Base-by-base conservation (phyloP, 2,113 vertebrate genomes). In the Nothocercus julius region DNA sequence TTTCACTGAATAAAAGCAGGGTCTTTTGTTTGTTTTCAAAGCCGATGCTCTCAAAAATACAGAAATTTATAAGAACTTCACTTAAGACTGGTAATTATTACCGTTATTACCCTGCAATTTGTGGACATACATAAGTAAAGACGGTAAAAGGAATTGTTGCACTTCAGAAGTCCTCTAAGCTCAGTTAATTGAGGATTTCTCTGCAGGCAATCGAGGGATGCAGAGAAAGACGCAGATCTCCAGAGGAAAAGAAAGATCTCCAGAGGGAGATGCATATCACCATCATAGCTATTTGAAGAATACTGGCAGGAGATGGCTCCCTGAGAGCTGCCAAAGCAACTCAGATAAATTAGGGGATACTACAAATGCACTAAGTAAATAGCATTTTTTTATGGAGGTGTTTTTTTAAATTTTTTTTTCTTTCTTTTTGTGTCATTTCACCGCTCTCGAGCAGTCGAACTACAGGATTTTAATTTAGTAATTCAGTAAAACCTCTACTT, bases 391-490 rank as follows among this genome's bases (percentile, higher is more conserved):
- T 94, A 73, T 81, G 54, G 11, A 61, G 67, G 69, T 90, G 42
- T 0, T n/a, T 82, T 42, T 42, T 42, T 36, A 36, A 36, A 36
- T 36, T 61, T 58, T 58, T 61, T 10, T 51, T 45, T 84, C 2
- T 24, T 63, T 80, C 44, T 66, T 87, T 84, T 82, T 85, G 53
- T 49, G 83, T 77, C 44, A 34, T 62, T 92, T 84, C 64, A 76
- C 82, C 82, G 75, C 58, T 74, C 61, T 67, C 27, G 63, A 81
- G 73, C 28, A 78, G 36, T 20, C 42, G 77, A 40, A 72, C 59
- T 58, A 78, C 82, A 85, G 32, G n/a, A 82, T 75, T 90, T 93
- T 67, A 88, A 82, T 90, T 90, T 82, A 94, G 34, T 51, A 85
- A 90, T 90, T 85, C 70, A 93, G n/a, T 63, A 77, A 89, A 80